phyloP scores from a whole-genome alignment of 2,113 vertebrate species.

The Myrmophylax atrothorax region DNA sequence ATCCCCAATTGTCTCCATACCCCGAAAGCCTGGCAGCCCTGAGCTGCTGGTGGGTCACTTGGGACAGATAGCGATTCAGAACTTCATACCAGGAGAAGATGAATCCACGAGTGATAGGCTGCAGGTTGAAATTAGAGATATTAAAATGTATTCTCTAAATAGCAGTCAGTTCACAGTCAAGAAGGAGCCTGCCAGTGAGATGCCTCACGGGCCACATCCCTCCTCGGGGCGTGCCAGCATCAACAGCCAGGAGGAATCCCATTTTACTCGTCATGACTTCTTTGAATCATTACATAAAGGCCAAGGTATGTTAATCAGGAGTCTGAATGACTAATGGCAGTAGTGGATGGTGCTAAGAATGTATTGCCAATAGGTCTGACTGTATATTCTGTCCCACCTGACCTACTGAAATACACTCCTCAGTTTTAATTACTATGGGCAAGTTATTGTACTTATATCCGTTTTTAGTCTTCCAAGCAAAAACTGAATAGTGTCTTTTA shows the following conservation, averaged over 20 bases:
- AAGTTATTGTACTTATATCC: not conserved
- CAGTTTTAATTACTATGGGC: not conserved
- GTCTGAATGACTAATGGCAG: not conserved
- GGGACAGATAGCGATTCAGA: slow-evolving; percentile 93
- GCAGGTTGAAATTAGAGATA: slow-evolving; percentile 93
- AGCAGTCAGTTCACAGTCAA: slow-evolving; percentile 79
- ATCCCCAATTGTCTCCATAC: slow-evolving; percentile 92
- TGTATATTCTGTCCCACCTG: not conserved
- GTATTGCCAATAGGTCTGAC: not conserved
- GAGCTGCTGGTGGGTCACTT: slow-evolving; percentile 93
- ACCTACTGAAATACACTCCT: not conserved
- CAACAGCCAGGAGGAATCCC: slow-evolving; percentile 81
- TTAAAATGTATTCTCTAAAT: slow-evolving; percentile 93
- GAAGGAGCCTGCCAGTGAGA: slow-evolving; percentile 58
- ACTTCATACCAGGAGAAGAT: slow-evolving; percentile 86
- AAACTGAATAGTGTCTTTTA: not conserved
- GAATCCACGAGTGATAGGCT: slow-evolving; percentile 83
- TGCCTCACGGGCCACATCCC: not conserved
- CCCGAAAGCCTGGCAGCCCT: slow-evolving; percentile 90
- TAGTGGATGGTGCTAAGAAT: not conserved
- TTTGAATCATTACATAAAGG: slow-evolving; percentile 90
- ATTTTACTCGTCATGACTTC: slow-evolving; percentile 93
- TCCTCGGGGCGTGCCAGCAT: slow-evolving; percentile 54
- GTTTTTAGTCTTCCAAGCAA: not conserved
- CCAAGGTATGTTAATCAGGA: slow-evolving; percentile 80